Base-by-base conservation (phyloP, 2,888 invertebrate species). In the Andrena dorsata region DNA sequence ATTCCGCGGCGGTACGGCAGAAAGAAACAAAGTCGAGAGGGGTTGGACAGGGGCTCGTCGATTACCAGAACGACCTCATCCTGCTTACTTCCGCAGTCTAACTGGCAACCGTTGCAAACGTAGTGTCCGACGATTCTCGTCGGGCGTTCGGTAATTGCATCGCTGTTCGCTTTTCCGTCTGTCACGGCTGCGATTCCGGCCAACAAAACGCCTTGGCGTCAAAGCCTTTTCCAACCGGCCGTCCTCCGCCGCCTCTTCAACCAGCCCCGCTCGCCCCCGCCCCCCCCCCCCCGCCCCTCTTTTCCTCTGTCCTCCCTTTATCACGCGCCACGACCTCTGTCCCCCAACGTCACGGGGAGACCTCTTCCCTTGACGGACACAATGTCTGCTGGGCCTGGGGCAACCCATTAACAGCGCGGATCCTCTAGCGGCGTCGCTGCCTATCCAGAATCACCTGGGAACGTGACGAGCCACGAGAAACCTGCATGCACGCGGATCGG, bases 161-260 rank as follows among this genome's bases (percentile, higher is more conserved):
- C 88, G 70, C 70, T 76, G 64, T 71, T 80, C 78, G 80, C 86
- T 86, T 86, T 87, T 86, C 84, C 89, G 82, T 84, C 81, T 74
- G 86, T 88, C 89, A 86, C 83, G 75, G 74, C 71, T 80, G 79
- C 83, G 87, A 84, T 84, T 81, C 82, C 72, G 80, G 70, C 49
- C 83, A 86, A 87, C 88, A 87, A 86, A 87, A 79, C 86, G 84
- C 81, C 87, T 89, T 86, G 80, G 80, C 88, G 83, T 84, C 86
- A 85, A 89, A 89, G 80, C 83, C 80, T 78, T 85, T 87, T 87
- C 79, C 70, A 70, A 68, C 77, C 82, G 83, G 76, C 58, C 68
- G 28, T 74, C 70, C 69, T 61, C 35, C 49, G n/a, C 76, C 61
- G 49, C 56, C 76, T 66, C 76, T 79, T 68, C 70, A 58, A 76